Conservation (phyloP, 2,113 vertebrate genomes). For the Hippocampus mohnikei region DNA sequence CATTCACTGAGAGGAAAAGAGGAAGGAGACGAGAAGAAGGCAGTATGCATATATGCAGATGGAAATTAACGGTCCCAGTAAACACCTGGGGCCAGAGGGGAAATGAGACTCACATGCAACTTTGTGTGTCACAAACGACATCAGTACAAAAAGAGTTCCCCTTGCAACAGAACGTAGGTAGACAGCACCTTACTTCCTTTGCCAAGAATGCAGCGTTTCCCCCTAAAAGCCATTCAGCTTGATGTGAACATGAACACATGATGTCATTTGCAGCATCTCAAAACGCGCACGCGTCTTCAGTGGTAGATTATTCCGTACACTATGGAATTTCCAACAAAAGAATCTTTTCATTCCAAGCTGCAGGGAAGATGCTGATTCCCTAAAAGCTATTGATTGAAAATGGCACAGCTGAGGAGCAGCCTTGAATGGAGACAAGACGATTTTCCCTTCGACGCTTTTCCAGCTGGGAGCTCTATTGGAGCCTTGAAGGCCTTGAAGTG, state of each 20-base stretch:
- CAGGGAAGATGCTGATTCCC: constrained; percentile 54
- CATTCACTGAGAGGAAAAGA: constrained; percentile 20
- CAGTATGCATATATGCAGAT: constrained; percentile 49
- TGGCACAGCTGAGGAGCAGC: constrained; percentile 61
- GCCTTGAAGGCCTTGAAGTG: constrained; percentile 27
- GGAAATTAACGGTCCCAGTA: constrained; percentile 54
- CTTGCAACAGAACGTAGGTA: constrained; percentile 32
- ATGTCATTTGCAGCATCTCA: constrained; percentile 50
- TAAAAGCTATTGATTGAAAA: constrained; percentile 65
- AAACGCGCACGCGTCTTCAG: constrained; percentile 35
- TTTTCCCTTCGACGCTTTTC: constrained; percentile 48
- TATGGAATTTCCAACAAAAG: constrained; percentile 53
- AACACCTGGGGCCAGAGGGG: constrained; percentile 63
- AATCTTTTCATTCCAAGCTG: constrained; percentile 60
- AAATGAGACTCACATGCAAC: constrained; percentile 55
- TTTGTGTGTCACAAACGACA: constrained; percentile 25
- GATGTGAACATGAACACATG: constrained; percentile 41
- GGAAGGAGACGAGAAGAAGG: constrained; percentile 20
- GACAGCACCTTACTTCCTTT: constrained; percentile 38
- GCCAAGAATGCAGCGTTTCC: constrained; percentile 21
- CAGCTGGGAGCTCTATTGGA: constrained; percentile 61
- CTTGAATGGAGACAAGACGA: constrained; percentile 51
- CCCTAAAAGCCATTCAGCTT: constrained; percentile 34
- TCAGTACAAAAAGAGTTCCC: constrained; percentile 31
- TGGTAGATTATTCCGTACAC: constrained; percentile 46